phyloP scores from a whole-genome alignment of 2,888 invertebrate genomes.

The Stictocephala bisonia region DNA sequence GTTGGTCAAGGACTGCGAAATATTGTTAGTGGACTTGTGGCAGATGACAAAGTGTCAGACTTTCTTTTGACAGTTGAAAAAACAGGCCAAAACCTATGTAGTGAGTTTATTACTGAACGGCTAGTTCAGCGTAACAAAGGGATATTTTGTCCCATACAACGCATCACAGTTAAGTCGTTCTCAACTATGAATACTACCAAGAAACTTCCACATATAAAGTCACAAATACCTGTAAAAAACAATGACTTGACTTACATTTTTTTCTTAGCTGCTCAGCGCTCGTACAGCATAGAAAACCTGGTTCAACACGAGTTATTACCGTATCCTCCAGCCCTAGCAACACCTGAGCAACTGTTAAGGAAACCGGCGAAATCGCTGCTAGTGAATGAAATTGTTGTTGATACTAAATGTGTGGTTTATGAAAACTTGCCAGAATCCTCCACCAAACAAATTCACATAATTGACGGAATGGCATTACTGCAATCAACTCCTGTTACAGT shows the following conservation, averaged over 20 bases:
- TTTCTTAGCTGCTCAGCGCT: conserved; percentile 28
- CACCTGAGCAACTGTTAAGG: conserved; percentile 10
- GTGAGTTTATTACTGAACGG: background rate
- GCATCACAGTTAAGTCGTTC: conserved; percentile 8
- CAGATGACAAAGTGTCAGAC: background rate
- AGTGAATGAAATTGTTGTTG: conserved; percentile 23
- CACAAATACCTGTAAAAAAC: conserved; percentile 3
- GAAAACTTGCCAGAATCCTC: background rate
- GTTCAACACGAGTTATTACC: conserved; percentile 28
- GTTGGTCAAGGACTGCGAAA: conserved; percentile 18
- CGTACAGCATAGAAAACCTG: conserved; percentile 37
- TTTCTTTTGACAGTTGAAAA: conserved; percentile 22
- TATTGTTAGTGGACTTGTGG: conserved; percentile 22
- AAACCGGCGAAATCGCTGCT: conserved; percentile 5
- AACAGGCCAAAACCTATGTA: background rate
- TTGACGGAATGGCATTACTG: conserved; percentile 25
- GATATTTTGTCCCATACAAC: conserved; percentile 8
- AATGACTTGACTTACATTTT: conserved; percentile 29
- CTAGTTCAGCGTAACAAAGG: background rate
- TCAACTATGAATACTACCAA: background rate
- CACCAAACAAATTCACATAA: conserved; percentile 4
- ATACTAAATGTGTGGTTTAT: conserved; percentile 17
- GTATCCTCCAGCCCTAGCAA: conserved; percentile 27
- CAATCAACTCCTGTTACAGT: conserved; percentile 24
- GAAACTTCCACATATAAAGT: background rate